These are phyloP conservation scores for Hypomecis atomaria DNA, from an alignment of 2,888 invertebrate species.

Conservation along the genomic window DNA sequence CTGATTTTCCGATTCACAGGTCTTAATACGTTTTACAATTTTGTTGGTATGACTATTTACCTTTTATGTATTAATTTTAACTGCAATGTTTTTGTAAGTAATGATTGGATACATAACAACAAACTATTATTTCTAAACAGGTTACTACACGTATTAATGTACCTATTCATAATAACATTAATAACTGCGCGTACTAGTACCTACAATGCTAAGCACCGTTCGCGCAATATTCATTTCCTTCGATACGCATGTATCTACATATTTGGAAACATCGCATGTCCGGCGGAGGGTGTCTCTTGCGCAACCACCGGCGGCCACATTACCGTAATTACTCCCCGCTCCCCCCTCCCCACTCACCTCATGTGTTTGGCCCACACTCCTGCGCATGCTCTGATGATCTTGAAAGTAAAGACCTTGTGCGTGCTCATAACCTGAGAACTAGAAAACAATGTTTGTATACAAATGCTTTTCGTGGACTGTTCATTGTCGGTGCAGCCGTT, in stretches of 20 bases:
- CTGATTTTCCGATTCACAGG: slow-evolving; percentile 21
- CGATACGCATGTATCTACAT: slow-evolving; percentile 49
- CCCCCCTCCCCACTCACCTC: slow-evolving; percentile 16
- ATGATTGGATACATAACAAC: too few species aligned
- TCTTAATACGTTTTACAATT: slow-evolving; percentile 2
- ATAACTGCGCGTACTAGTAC: slow-evolving; percentile 19
- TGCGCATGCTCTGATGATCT: slow-evolving; percentile 80
- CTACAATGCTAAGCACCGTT: slow-evolving; percentile 48
- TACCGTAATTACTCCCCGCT: slow-evolving; percentile 73
- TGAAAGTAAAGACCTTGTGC: slow-evolving; percentile 83
- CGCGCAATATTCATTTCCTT: slow-evolving; percentile 57
- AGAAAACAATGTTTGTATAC: slow-evolving; percentile 71
- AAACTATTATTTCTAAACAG: background rate
- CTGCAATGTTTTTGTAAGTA: too few species aligned
- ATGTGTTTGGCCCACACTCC: slow-evolving; percentile 53
- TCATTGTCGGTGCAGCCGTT: slow-evolving; percentile 33
- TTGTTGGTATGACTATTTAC: background rate
- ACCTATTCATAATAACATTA: slow-evolving; percentile 33
- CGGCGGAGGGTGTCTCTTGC: slow-evolving; percentile 58
- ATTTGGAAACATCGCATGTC: slow-evolving; percentile 69
- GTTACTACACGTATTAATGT: slow-evolving; percentile 17
- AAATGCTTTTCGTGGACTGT: slow-evolving; percentile 52
- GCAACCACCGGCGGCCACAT: slow-evolving; percentile 66
- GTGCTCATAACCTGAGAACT: slow-evolving; percentile 69
- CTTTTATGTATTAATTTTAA: too few species aligned